A percentile compares a stretch with the other conserved stretches of the same genome.
Evolutionary conservation across 2,888 invertebrate genomes (phyloP).

Genomic region (Acleris laterana): DNA sequence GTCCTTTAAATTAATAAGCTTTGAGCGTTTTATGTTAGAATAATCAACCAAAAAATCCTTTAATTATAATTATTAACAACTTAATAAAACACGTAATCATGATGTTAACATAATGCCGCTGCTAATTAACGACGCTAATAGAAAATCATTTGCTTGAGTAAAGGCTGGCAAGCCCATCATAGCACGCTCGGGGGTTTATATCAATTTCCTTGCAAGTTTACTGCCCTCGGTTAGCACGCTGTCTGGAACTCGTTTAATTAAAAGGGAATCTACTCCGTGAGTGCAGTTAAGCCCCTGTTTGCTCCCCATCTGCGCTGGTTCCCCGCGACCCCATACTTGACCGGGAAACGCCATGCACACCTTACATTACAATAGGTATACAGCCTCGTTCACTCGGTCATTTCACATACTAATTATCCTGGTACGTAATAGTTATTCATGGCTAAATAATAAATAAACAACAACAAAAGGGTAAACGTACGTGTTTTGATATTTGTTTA

Average conservation of each 20-base stretch:
- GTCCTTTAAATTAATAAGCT: too few relatives aligned
- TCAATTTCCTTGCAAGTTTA: slow-evolving; percentile 41
- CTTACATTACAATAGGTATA: not conserved
- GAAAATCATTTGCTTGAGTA: slow-evolving; percentile 17
- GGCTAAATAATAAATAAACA: too few relatives aligned
- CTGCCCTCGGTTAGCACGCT: slow-evolving; percentile 37
- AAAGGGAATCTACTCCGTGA: slow-evolving; percentile 41
- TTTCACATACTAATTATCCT: not conserved
- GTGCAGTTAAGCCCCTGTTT: slow-evolving; percentile 43
- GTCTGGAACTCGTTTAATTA: slow-evolving; percentile 43
- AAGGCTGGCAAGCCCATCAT: slow-evolving; percentile 20
- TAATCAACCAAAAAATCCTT: too few relatives aligned
- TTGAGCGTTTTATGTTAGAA: too few relatives aligned
- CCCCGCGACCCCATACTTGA: slow-evolving; percentile 35
- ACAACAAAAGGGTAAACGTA: too few relatives aligned
- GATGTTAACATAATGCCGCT: not conserved
- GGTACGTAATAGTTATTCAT: too few relatives aligned
- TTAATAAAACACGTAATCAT: too few relatives aligned
- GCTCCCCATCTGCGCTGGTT: slow-evolving; percentile 40
- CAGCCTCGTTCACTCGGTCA: not conserved
- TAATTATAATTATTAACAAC: too few relatives aligned
- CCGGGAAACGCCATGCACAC: slow-evolving; percentile 21
- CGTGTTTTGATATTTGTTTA: too few relatives aligned
- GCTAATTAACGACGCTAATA: slow-evolving; percentile 17
- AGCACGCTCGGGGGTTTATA: slow-evolving; percentile 38